Base-by-base conservation (phyloP, 2,888 invertebrate genomes). In the Zygothrica quintamaculata region DNA sequence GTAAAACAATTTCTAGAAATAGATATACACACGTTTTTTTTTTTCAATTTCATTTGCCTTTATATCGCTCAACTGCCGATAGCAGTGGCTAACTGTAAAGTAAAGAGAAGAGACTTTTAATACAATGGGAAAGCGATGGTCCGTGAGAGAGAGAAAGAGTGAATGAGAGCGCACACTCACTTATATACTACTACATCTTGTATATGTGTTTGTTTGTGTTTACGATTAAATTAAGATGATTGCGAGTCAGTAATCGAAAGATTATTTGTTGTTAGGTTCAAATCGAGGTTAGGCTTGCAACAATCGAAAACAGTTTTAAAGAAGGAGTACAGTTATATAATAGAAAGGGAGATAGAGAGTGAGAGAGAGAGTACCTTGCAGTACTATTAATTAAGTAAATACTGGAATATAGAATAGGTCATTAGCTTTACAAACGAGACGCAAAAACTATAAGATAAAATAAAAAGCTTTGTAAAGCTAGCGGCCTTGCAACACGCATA, bases 11-110 rank as follows among this genome's bases (percentile, higher is more conserved):
- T 74, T 85, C 82, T 85, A 74, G 82, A 87, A 82, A 82, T 87
- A 87, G 87, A 82, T 87, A 81, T 77, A 82, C 84, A 82, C 78
- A 81, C 76, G 87, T 84, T 82, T 75, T 77, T 58, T 59, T 84
- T 82, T 75, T 77, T 58, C 61, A 52, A 42, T 52, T 67, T 77
- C 74, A 57, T 56, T 57, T 43, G 68, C 56, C 37, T 77, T 77
- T 65, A 42, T 48, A 60, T 57, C 37, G 11, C 42, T 47, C 39
- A 50, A 53, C 53, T 56, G 43, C 56, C 58, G 59, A 62, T 55
- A 53, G 70, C 37, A 50, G 47, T 26, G 16, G 29, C 33, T 47
- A 52, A 36, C 40, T 48, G 33, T 34, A 36, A 42, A 22, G n/a
- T 22, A 42, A 26, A 44, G 58, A 56, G 43, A 36, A 34, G 29